Percentiles rank a stretch among this genome's conserved stretches.
phyloP scores from a whole-genome alignment of 2,888 invertebrate genomes.

The Parapristionchus giblindavisi region DNA sequence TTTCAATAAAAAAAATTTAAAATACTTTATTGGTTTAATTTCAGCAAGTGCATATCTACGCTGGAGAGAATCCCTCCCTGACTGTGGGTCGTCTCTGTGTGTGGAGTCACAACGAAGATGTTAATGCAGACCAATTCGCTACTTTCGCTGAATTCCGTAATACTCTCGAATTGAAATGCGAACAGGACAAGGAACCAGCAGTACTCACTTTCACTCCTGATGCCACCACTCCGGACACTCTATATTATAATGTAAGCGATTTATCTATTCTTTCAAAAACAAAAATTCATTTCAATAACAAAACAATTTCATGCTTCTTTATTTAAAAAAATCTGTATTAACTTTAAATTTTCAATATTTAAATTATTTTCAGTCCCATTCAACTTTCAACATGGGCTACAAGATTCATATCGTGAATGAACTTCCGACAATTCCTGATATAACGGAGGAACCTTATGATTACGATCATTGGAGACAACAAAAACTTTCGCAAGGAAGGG shows the following conservation, averaged over 20 bases:
- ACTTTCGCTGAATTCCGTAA: conserved; percentile 87
- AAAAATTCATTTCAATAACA: neutral
- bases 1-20: too few relatives aligned
- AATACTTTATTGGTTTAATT: conserved; percentile 11
- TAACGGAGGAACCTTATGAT: conserved; percentile 57
- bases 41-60: conserved; percentile 52
- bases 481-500: conserved; percentile 4
- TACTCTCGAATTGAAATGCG: conserved; percentile 80
- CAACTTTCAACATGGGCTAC: conserved; percentile 93
- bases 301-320: too few relatives aligned
- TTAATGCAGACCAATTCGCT: conserved; percentile 82
- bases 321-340: too few relatives aligned
- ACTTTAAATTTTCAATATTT: neutral
- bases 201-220: conserved; percentile 80
- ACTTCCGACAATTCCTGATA: conserved; percentile 60
- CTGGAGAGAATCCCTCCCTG: conserved; percentile 42
- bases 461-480: conserved; percentile 49
- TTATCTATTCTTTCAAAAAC: neutral
- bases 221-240: conserved; percentile 83
- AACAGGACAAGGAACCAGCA: conserved; percentile 71
- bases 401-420: conserved; percentile 88
- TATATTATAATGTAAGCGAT: conserved; percentile 76
- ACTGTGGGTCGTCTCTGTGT: conserved; percentile 83
- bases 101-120: conserved; percentile 79
- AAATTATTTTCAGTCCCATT: conserved; percentile 80